Evolutionary conservation across 2,888 invertebrate genomes (phyloP).

Genomic region (Drosophila crucigera): DNA sequence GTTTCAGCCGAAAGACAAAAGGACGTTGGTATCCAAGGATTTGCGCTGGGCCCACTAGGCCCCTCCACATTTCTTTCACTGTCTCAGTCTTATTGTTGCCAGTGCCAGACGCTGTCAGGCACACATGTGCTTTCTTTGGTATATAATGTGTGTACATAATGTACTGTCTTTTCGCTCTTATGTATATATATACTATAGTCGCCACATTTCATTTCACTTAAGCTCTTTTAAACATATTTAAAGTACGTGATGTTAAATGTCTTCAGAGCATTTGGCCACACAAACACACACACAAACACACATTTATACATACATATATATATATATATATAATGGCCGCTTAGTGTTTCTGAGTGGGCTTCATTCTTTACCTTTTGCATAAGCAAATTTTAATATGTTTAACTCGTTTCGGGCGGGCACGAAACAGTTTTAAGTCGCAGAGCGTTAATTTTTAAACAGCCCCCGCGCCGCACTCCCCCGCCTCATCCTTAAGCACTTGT

Average conservation of each 20-base stretch:
- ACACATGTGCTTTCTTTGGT: conserved; percentile 38
- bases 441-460: conserved; percentile 76
- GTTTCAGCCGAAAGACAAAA: conserved; percentile 42
- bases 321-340: not conserved
- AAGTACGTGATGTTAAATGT: conserved; percentile 78
- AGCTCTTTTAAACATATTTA: conserved; percentile 80
- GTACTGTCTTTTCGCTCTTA: conserved; percentile 11
- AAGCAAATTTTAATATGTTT: conserved; percentile 82
- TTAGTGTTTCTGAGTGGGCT: conserved; percentile 20
- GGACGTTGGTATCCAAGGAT: conserved; percentile 38
- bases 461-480: not conserved
- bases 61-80: not conserved
- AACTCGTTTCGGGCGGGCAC: conserved; percentile 68
- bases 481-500: not conserved
- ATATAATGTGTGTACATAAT: conserved; percentile 22
- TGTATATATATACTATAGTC: conserved; percentile 3
- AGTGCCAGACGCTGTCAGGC: conserved; percentile 52
- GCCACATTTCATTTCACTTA: conserved; percentile 73
- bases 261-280: conserved; percentile 61
- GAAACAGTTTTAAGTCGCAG: conserved; percentile 43
- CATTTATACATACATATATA: not conserved
- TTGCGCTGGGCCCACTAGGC: not conserved
- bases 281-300: conserved; percentile 10
- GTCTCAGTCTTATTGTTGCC: conserved; percentile 41
- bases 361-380: conserved; percentile 64